phyloP scores from a whole-genome alignment of 2,113 vertebrate species.

The Lontra canadensis region DNA sequence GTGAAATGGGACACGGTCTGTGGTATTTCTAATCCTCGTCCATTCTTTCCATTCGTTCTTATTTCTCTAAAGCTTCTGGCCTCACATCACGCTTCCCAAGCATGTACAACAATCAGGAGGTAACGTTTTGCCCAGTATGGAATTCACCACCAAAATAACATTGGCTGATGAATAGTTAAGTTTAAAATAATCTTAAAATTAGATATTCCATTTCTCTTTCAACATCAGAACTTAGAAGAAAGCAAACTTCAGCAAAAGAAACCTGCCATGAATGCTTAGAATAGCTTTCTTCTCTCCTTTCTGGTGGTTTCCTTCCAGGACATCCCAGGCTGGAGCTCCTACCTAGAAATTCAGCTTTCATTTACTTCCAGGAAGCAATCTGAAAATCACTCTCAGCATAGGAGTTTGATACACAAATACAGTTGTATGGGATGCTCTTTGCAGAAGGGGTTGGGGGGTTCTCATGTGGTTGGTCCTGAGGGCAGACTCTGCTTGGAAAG shows the following conservation, averaged over 20 bases:
- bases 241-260: conserved; percentile 15
- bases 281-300: neutral
- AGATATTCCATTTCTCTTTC: neutral
- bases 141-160: neutral
- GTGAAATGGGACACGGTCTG: neutral
- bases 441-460: neutral
- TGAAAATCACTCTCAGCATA: neutral
- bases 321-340: neutral
- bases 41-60: neutral
- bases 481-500: neutral
- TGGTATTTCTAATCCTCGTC: neutral
- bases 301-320: neutral
- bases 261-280: neutral
- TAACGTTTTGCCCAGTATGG: neutral
- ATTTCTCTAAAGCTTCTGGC: neutral
- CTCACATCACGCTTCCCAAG: neutral
- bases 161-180: neutral
- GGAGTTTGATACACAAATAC: neutral
- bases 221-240: neutral
- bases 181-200: conserved; percentile 30
- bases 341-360: conserved; percentile 7
- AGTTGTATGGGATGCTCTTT: neutral
- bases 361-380: conserved; percentile 27
- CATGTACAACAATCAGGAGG: neutral
- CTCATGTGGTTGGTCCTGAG: neutral